A percentile compares a stretch with the other conserved stretches of the same genome.
Conservation (phyloP, 2,797 vertebrate species). For the Gymnothorax javanicus region DNA sequence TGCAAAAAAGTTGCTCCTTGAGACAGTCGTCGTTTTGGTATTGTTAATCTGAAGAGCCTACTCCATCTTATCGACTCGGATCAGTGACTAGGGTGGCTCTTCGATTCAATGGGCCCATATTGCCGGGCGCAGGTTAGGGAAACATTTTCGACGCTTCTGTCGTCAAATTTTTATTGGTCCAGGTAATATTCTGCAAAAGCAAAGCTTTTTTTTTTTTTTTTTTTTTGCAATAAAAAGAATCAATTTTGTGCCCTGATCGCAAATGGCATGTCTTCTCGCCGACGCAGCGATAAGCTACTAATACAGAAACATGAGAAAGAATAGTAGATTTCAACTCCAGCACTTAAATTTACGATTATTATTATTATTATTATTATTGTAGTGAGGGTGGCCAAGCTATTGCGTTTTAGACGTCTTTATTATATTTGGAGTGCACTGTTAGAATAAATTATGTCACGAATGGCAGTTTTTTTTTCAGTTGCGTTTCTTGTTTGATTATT, state of each 20-base stretch:
- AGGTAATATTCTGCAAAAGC: neutral
- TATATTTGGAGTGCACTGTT: too few relatives aligned
- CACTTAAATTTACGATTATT: neutral
- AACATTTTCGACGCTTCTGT: slow-evolving; percentile 61
- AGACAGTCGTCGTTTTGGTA: neutral
- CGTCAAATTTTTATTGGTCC: slow-evolving; percentile 34
- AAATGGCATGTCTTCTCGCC: slow-evolving; percentile 70
- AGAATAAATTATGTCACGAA: neutral
- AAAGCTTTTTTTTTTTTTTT: neutral
- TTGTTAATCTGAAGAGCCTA: neutral
- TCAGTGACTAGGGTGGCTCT: slow-evolving; percentile 62
- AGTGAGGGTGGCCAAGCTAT: too few relatives aligned
- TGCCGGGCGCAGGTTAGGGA: slow-evolving; percentile 65
- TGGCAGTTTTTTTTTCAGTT: neutral
- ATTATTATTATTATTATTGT: neutral
- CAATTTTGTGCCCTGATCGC: slow-evolving; percentile 67
- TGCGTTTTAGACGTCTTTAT: too few relatives aligned
- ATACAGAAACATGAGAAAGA: neutral
- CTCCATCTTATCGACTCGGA: slow-evolving; percentile 26
- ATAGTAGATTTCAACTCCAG: neutral
- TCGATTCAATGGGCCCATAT: slow-evolving; percentile 56
- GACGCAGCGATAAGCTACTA: too few relatives aligned
- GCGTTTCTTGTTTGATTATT: too few relatives aligned
- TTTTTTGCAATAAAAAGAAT: slow-evolving; percentile 54
- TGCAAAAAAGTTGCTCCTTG: neutral